Base-by-base conservation (phyloP, 2,888 invertebrate species). In the Tipula helvola region DNA sequence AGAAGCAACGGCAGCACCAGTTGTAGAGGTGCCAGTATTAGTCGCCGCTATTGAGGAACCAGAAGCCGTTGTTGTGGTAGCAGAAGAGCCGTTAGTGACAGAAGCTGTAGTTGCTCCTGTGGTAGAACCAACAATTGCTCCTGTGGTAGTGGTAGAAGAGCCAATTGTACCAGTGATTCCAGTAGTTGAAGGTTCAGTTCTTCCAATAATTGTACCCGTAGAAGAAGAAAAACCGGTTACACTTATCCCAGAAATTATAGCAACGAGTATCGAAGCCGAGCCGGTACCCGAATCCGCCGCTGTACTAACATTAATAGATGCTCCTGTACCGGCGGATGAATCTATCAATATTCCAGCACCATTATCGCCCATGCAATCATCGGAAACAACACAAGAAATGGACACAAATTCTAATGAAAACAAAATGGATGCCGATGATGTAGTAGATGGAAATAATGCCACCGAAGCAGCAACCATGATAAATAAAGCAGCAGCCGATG, bases 401-500 rank as follows among this genome's bases (percentile, higher is more conserved):
- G 71, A 85, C 18, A 41, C 16, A 83, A 83, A 12, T 87, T 88
- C 90, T 12, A 90, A 87, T 90, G 90, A 88, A 44, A 83, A 18
- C 36, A 85, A 87, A 85, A 52, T 52, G 52, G 28, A 36, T 36
- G 85, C 85, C 28, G 44, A 86, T 2, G 83, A 57, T 83, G 44
- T 44, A 1, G 28, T 39, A 36, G 86, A 86, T 10, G n/a, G 47
- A 36, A 71, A 36, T 47, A 89, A 89, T 89, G 44, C 47, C 86
- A 36, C 87, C 5, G 28, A 41, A 16, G 13, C 44, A 42, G 36
- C 87, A 86, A 36, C 84, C 84, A 39, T 41, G 87, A 91, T 91
- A 47, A 90, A 91, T 86, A 87, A 87, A 36, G 87, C 86, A 18
- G 87, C 88, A 52, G 28, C 44, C 57, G 91, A 90, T 87, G 89